Base-by-base conservation (phyloP, 2,113 vertebrate species). In the Cinclus cinclus region DNA sequence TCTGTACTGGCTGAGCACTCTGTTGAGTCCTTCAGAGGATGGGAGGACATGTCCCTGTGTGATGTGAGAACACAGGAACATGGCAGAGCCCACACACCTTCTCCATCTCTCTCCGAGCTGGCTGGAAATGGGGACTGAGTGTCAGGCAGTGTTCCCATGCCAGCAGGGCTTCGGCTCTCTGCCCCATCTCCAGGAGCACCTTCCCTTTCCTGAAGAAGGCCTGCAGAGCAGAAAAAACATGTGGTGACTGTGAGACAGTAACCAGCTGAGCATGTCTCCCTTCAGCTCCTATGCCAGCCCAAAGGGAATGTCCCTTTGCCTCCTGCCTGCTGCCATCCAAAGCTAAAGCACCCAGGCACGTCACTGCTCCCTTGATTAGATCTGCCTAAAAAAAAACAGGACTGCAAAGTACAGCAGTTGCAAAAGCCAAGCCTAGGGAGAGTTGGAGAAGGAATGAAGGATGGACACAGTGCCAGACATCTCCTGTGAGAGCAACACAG, bases 191-290 rank as follows among this genome's bases (percentile, higher is more conserved):
- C 97, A 98, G 93, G 73, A 99, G 97, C 22, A 98, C 97, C 89
- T 98, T 98, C 91, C 98, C 99, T 97, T 99, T 99, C 87, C 96
- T 98, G 96, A 98, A 99, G 90, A 98, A 98, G 67, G 96, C 98
- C 99, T 99, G 96, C 30, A 89, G 35, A 95, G 33, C 41, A 93
- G 46, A 77, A 89, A 83, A 83, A 50, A 41, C 27, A 9, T 9
- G 28, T 0, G 6, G 49, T 92, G 65, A 95, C 44, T 64, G n/a
- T 5, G 12, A 71, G 22, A 56, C 37, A 70, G 67, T 28, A 41
- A 86, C 47, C 35, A 85, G 49, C 30, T 24, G 25, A 69, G 55
- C 28, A 31, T 0, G 3, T 35, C 28, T 4, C 39, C 64, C 24
- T 74, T n/a, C 37, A 81, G 59, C 18, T 74, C 47, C 64, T 25